Base-by-base conservation (phyloP, 2,113 vertebrate species). In the Gracilinanus agilis region DNA sequence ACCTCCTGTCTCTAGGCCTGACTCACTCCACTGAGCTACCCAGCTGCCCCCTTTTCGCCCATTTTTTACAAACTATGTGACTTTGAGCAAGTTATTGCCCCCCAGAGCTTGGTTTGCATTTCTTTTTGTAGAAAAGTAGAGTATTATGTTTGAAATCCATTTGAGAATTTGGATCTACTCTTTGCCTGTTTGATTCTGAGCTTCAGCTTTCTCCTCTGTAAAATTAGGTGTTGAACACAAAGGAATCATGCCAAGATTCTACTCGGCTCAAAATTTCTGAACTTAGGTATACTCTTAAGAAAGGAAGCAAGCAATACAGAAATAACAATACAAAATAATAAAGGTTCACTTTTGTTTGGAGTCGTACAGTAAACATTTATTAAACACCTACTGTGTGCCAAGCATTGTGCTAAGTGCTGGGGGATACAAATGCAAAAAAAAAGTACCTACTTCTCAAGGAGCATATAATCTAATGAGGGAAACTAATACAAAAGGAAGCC, bases 291-390 rank as follows among this genome's bases (percentile, higher is more conserved):
- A 67, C 29, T 29, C 58, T n/a, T 67, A 25, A 67, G 27, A 67
- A 67, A 11, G 27, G 58, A 67, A 11, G 58, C 29, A 67, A 67
- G 58, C 2, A 10, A 67, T 13, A 34, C 58, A 67, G 27, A 67
- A 34, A 67, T 67, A 34, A 27, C 58, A 61, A 67, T 29, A 29
- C 34, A n/a, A 75, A 75, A n/a, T n/a, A 55, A 16, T 19, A n/a
- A 75, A 34, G 16, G 34, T 75, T 75, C 12, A 67, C 61, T 67
- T 12, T 34, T 67, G 12, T 13, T 90, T 95, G 49, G 27, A 24
- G 29, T 67, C 94, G 54, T 55, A 90, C 44, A 91, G 58, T 96
- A 92, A 94, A 90, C 54, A 94, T 27, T 90, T 56, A 58, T n/a
- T n/a, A n/a, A n/a, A n/a, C n/a, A n/a, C n/a, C n/a, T n/a, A n/a